Evolutionary conservation across 2,113 vertebrate species (phyloP).

Genomic region (Marmota monax): DNA sequence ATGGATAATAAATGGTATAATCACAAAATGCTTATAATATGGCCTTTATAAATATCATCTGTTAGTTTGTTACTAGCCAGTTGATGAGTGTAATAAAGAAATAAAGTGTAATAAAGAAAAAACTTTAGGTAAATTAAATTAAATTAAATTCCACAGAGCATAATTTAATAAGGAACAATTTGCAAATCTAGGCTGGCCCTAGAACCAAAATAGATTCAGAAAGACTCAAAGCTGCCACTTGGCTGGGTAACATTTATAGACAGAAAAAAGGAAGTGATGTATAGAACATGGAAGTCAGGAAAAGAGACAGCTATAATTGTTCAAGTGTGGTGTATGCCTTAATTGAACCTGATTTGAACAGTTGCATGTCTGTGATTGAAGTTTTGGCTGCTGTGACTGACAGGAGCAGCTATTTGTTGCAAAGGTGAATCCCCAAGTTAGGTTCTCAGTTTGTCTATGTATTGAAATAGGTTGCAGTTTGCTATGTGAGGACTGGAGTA

Average conservation of each 20-base stretch:
- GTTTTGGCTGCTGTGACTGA: not conserved
- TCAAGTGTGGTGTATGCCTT: not conserved
- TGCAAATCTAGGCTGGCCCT: not conserved
- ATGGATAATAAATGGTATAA: not conserved
- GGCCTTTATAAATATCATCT: not conserved
- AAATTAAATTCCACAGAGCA: not conserved
- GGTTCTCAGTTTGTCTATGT: not conserved
- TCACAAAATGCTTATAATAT: not conserved
- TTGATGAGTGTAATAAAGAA: not conserved
- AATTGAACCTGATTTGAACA: not conserved
- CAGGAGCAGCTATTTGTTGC: not conserved
- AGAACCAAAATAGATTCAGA: not conserved
- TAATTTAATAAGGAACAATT: not conserved
- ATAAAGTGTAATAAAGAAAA: not conserved
- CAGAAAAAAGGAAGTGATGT: not conserved
- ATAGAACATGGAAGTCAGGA: too few relatives aligned
- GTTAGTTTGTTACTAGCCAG: not conserved
- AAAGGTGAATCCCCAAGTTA: not conserved
- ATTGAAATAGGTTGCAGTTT: not conserved
- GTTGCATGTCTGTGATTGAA: not conserved
- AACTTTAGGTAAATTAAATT: not conserved
- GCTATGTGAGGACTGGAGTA: not conserved
- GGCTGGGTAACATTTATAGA: not conserved
- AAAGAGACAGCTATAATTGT: too few relatives aligned
- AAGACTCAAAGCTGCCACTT: not conserved